These are phyloP conservation scores for Caenorhabditis latens DNA, from an alignment of 1,140 invertebrate genomes.

Conservation along the genomic window DNA sequence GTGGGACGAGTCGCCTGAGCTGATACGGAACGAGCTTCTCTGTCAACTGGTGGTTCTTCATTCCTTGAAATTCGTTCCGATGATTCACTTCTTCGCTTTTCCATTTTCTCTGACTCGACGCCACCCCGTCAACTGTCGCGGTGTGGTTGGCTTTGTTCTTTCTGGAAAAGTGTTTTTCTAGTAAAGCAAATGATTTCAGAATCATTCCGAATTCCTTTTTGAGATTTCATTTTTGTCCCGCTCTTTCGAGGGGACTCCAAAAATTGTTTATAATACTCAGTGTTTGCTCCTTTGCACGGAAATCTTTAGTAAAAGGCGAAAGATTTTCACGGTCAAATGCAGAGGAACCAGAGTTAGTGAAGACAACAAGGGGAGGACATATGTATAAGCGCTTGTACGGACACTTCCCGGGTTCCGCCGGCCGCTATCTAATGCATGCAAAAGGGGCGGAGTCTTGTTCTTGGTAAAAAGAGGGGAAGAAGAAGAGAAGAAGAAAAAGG, in stretches of 20 bases:
- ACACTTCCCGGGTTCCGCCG: constrained; percentile 30
- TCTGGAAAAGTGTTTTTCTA: too few species aligned
- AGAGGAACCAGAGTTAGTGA: constrained; percentile 41
- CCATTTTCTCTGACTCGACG: constrained; percentile 16
- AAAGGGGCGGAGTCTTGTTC: background rate
- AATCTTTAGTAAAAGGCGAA: constrained; percentile 67
- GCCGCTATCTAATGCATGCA: background rate
- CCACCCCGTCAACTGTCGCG: constrained; percentile 48
- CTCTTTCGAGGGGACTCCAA: constrained; percentile 58
- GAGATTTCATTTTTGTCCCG: constrained; percentile 26
- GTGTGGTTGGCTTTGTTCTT: constrained; percentile 29
- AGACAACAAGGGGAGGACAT: background rate
- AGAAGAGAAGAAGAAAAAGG: background rate
- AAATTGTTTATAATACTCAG: constrained; percentile 52
- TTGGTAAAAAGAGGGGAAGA: background rate
- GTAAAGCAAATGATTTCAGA: too few species aligned
- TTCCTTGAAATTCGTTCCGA: background rate
- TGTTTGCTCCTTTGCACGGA: constrained; percentile 60
- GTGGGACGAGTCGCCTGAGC: constrained; percentile 13
- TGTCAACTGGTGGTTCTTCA: background rate
- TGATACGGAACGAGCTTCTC: constrained; percentile 28
- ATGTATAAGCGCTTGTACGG: background rate
- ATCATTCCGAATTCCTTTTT: too few species aligned
- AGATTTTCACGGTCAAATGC: constrained; percentile 61
- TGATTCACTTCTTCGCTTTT: constrained; percentile 19